Evolutionary conservation across 2,797 vertebrate species (phyloP).

Genomic region (Australoheros facetus): DNA sequence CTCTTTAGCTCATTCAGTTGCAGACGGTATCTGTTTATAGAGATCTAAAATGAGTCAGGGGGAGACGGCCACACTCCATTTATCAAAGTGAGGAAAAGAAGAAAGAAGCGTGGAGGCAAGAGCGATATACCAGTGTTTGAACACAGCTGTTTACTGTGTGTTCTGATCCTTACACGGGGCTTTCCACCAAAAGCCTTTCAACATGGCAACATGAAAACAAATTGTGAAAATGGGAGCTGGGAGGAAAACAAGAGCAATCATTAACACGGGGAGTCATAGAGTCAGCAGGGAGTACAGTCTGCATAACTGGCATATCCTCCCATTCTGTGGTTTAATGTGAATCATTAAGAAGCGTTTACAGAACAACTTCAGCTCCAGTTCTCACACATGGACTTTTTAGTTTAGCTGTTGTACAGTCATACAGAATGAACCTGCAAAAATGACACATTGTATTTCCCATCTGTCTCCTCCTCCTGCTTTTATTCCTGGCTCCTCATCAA

Average conservation of each 20-base stretch:
- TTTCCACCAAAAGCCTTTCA: slow-evolving; percentile 55
- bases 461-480: slow-evolving; percentile 14
- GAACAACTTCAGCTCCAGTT: slow-evolving; percentile 31
- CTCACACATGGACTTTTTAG: slow-evolving; percentile 31
- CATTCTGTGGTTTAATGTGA: slow-evolving; percentile 57
- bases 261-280: slow-evolving; percentile 45
- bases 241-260: slow-evolving; percentile 54
- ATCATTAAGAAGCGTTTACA: slow-evolving; percentile 58
- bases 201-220: slow-evolving; percentile 61
- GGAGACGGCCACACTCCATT: slow-evolving; percentile 36
- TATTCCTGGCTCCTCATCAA: slow-evolving; percentile 22
- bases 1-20: slow-evolving; percentile 19
- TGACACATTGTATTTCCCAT: slow-evolving; percentile 8
- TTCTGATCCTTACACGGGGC: slow-evolving; percentile 57
- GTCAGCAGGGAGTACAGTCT: slow-evolving; percentile 53
- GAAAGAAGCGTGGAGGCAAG: slow-evolving; percentile 14
- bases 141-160: slow-evolving; percentile 43
- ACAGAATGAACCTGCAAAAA: slow-evolving; percentile 22
- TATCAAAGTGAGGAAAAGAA: slow-evolving; percentile 23
- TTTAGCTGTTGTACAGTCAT: slow-evolving; percentile 7
- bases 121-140: slow-evolving; percentile 55
- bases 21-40: slow-evolving; percentile 60
- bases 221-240: slow-evolving; percentile 53
- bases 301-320: slow-evolving; percentile 53
- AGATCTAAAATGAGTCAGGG: slow-evolving; percentile 32